Percentiles rank a stretch among this genome's conserved stretches.
Conservation (phyloP, 2,113 vertebrate genomes). For the Stigmatopora nigra region DNA sequence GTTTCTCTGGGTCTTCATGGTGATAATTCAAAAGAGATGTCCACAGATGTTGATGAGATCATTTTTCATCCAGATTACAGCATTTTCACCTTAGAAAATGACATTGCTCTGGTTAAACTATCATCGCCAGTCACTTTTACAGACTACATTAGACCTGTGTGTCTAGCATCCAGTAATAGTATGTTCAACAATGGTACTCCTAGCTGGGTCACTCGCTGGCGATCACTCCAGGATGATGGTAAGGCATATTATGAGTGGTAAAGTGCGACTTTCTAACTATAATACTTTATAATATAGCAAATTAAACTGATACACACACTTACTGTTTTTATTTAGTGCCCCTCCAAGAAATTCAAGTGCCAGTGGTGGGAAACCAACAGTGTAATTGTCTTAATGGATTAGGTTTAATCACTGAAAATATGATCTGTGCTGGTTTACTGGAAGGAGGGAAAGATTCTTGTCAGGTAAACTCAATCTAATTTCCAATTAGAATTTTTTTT, state of each 20-base stretch:
- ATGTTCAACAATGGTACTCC: slow-evolving; percentile 52
- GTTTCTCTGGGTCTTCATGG: slow-evolving; percentile 27
- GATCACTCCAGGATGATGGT: slow-evolving; percentile 61
- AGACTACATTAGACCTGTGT: slow-evolving; percentile 62
- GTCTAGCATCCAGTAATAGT: slow-evolving; percentile 58
- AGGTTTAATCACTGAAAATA: slow-evolving; percentile 59
- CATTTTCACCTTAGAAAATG: slow-evolving; percentile 45
- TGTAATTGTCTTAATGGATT: slow-evolving; percentile 36
- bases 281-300: neutral
- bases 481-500: neutral
- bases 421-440: slow-evolving; percentile 66
- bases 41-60: slow-evolving; percentile 6
- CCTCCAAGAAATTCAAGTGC: slow-evolving; percentile 44
- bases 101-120: slow-evolving; percentile 64
- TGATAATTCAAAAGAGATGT: neutral
- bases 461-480: neutral
- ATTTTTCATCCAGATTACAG: slow-evolving; percentile 45
- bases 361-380: slow-evolving; percentile 37
- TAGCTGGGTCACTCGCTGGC: slow-evolving; percentile 74
- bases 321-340: slow-evolving; percentile 1
- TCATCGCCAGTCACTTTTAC: slow-evolving; percentile 38
- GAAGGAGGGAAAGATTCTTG: slow-evolving; percentile 62
- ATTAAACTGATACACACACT: neutral
- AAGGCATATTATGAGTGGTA: neutral
- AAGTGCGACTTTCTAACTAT: neutral